Evolutionary conservation across 1,140 invertebrate genomes (phyloP).

Genomic region (Mercenaria mercenaria): DNA sequence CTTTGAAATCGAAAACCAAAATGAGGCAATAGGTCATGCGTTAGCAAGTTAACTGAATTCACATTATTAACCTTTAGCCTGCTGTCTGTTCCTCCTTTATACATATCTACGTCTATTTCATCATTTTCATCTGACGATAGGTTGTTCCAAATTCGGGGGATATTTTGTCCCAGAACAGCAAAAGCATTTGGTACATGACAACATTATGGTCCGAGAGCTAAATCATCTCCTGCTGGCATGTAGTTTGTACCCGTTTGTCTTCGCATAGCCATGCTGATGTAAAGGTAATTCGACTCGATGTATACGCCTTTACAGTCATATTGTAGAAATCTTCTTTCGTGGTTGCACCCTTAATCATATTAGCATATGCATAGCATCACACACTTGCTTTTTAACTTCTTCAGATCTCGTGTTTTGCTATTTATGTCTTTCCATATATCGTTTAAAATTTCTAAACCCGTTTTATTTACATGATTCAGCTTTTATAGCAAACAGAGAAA

Average conservation of each 20-base stretch:
- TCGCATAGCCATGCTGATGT: slow-evolving; percentile 45
- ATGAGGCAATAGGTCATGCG: too few relatives aligned
- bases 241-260: slow-evolving; percentile 36
- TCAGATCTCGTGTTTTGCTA: slow-evolving; percentile 1
- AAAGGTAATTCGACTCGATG: slow-evolving; percentile 33
- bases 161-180: slow-evolving; percentile 50
- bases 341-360: neutral
- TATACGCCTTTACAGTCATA: slow-evolving; percentile 13
- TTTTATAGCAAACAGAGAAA: too few relatives aligned
- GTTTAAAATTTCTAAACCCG: neutral
- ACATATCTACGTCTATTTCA: slow-evolving; percentile 29
- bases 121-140: slow-evolving; percentile 42
- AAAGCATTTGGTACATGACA: slow-evolving; percentile 59
- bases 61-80: too few relatives aligned
- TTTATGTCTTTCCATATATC: slow-evolving; percentile 30
- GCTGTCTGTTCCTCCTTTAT: slow-evolving; percentile 3
- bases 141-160: neutral
- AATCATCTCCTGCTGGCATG: slow-evolving; percentile 39
- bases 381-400: slow-evolving; percentile 8
- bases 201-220: slow-evolving; percentile 50
- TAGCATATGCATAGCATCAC: neutral
- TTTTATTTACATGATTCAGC: slow-evolving; percentile 15
- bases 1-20: too few relatives aligned
- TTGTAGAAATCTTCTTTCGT: slow-evolving; percentile 27
- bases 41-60: too few relatives aligned